phyloP scores from a whole-genome alignment of 1,140 invertebrate genomes.

The Pseudomyrmex flavicornis region DNA sequence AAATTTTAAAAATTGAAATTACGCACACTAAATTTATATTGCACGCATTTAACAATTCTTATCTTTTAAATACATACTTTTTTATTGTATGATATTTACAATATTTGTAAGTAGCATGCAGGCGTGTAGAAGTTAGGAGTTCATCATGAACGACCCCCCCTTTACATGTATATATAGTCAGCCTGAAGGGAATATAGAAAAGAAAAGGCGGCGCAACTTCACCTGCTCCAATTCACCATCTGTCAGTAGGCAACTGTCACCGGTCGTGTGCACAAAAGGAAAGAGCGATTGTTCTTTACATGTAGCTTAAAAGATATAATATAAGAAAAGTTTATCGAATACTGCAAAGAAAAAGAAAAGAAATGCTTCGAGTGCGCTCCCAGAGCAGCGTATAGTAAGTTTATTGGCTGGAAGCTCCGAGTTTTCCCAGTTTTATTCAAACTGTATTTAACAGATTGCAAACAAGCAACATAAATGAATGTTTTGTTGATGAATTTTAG shows the following conservation, averaged over 20 bases:
- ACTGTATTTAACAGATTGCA: background rate
- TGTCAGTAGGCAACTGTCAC: conserved; percentile 64
- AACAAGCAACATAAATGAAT: conserved; percentile 35
- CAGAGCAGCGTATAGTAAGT: conserved; percentile 79
- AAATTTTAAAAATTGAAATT: no score
- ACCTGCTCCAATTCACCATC: conserved; percentile 72
- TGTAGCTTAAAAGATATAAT: no score
- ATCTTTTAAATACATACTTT: no score
- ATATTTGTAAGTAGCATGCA: no score
- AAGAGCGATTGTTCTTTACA: background rate
- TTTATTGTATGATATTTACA: no score
- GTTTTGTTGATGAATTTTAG: conserved; percentile 61
- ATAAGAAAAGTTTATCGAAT: conserved; percentile 12
- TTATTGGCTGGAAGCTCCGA: background rate
- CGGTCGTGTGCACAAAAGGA: conserved; percentile 15
- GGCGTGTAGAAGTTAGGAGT: no score
- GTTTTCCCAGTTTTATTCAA: background rate
- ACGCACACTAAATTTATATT: no score
- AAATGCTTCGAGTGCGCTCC: conserved; percentile 78
- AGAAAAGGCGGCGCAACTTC: conserved; percentile 51
- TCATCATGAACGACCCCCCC: background rate
- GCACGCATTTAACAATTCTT: no score
- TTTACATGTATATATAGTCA: conserved; percentile 27
- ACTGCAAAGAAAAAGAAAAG: background rate
- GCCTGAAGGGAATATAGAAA: conserved; percentile 56